phyloP scores from a whole-genome alignment of 2,113 vertebrate genomes.

The Cacatua alba region DNA sequence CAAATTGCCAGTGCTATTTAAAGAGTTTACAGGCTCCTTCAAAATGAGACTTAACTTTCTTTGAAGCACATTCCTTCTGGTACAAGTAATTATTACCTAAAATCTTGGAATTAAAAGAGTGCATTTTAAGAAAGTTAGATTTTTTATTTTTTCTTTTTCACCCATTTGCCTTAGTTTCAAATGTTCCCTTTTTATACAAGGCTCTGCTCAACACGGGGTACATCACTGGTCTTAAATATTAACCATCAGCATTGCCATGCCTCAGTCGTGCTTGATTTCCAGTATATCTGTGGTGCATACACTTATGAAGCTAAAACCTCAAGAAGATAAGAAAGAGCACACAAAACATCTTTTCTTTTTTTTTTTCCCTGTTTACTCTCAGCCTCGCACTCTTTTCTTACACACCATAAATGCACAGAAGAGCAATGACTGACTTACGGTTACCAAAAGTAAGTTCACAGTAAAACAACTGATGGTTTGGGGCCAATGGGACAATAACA shows the following conservation, averaged over 20 bases:
- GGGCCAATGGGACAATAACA: background rate
- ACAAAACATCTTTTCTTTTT: background rate
- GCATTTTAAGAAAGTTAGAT: background rate
- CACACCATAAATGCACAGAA: background rate
- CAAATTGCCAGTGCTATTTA: background rate
- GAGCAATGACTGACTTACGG: background rate
- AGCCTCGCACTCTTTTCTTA: background rate
- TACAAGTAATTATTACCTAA: constrained; percentile 27
- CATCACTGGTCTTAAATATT: background rate
- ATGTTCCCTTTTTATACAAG: background rate
- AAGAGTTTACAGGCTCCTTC: background rate
- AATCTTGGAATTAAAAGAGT: background rate
- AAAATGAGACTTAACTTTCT: constrained; percentile 4
- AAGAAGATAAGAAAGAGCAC: background rate
- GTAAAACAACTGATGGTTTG: background rate
- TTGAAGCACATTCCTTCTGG: constrained; percentile 27
- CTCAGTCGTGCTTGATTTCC: background rate
- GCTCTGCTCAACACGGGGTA: background rate
- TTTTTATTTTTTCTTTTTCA: background rate
- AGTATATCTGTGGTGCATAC: background rate
- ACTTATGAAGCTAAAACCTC: background rate
- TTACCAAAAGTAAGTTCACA: background rate
- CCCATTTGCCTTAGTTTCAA: background rate
- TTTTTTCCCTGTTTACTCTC: background rate
- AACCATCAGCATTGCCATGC: background rate